A percentile compares a stretch with the other conserved stretches of the same genome.
phyloP scores from a whole-genome alignment of 1,140 invertebrate species.

The Epicauta chinensis region DNA sequence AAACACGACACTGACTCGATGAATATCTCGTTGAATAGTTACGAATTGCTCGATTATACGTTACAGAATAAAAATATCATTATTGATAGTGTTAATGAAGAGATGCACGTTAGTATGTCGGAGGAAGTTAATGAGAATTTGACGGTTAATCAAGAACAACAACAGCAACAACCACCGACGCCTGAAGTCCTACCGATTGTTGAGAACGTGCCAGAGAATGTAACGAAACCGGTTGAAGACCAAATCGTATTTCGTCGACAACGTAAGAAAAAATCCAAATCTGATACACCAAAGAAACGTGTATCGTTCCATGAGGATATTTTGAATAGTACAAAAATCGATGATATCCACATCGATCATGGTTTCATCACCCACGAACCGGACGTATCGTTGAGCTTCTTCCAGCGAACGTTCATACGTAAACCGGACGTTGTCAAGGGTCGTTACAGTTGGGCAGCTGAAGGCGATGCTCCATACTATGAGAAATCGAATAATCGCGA shows the following conservation, averaged over 20 bases:
- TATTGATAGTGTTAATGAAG: conserved; percentile 25
- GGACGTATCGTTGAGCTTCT: conserved; percentile 53
- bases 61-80: conserved; percentile 31
- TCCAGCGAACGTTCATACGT: conserved; percentile 46
- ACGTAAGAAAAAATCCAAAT: conserved; percentile 51
- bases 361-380: conserved; percentile 61
- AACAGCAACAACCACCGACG: too few species aligned
- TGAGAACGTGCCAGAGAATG: conserved; percentile 14
- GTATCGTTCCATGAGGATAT: conserved; percentile 81
- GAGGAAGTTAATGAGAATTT: conserved; percentile 42
- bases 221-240: conserved; percentile 35
- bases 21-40: conserved; percentile 41
- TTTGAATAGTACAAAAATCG: conserved; percentile 69
- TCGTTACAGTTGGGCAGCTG: conserved; percentile 67
- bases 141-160: conserved; percentile 21
- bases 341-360: conserved; percentile 67
- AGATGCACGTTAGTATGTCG: conserved; percentile 40
- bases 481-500: conserved; percentile 47
- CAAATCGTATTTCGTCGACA: conserved; percentile 56
- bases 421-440: conserved; percentile 53
- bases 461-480: conserved; percentile 50
- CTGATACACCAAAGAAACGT: conserved; percentile 63
- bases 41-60: conserved; percentile 41
- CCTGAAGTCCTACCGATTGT: neutral
- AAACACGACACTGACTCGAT: conserved; percentile 30